Conservation (phyloP, 2,888 invertebrate species). For the Netelia fuscicornis region DNA sequence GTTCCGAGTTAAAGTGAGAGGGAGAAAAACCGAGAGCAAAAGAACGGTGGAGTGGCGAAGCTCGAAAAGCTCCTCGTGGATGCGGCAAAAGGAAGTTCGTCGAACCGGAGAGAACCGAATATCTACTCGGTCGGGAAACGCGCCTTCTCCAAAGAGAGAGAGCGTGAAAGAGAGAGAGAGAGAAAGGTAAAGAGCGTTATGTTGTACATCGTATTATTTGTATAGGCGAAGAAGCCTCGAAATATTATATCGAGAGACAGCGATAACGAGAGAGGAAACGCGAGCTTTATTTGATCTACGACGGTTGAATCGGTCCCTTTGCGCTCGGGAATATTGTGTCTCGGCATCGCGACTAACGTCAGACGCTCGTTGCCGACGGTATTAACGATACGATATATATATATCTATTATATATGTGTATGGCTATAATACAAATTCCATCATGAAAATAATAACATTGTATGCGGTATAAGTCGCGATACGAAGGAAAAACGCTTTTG, state of each 20-base stretch:
- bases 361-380: slow-evolving; percentile 15
- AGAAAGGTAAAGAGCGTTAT: background rate
- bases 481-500: slow-evolving; percentile 13
- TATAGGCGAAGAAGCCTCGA: slow-evolving; percentile 22
- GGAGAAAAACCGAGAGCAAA: slow-evolving; percentile 66
- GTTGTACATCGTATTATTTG: slow-evolving; percentile 21
- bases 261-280: slow-evolving; percentile 39
- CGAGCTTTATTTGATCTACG: slow-evolving; percentile 52
- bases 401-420: no score
- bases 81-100: slow-evolving; percentile 16
- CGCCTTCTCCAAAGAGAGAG: background rate
- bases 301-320: background rate
- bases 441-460: slow-evolving; percentile 17
- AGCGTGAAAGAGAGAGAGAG: background rate
- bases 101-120: slow-evolving; percentile 21
- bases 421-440: background rate
- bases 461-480: background rate
- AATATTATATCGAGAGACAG: slow-evolving; percentile 34
- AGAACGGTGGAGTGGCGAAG: background rate
- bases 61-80: background rate
- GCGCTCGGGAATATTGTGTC: slow-evolving; percentile 31
- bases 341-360: background rate
- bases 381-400: background rate
- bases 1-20: slow-evolving; percentile 24
- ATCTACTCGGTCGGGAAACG: slow-evolving; percentile 4